Base-by-base conservation (phyloP, 2,797 vertebrate species). In the Pitangus sulphuratus region DNA sequence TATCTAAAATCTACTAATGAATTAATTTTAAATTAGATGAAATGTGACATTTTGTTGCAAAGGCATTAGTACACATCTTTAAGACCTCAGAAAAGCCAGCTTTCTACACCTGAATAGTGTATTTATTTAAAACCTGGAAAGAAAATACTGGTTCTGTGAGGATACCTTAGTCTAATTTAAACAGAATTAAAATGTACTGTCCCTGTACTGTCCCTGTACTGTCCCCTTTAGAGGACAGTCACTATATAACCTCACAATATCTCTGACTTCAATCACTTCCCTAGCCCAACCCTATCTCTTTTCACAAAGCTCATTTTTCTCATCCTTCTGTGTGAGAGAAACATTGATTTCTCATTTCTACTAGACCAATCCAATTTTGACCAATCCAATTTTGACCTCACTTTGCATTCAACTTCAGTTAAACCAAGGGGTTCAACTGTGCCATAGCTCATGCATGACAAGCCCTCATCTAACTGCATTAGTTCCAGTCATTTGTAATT, bases 101-200 rank as follows among this genome's bases (percentile, higher is more conserved):
- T 39, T 70, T 17, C 7, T 61, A 42, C 17, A 42, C 5, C 18
- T 26, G 18, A 65, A 15, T 26, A 64, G 5, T 31, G 1, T 40
- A 39, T 47, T 74, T 80, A 33, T 14, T 35, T 80, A 31, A 10
- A 87, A 69, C 4, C 51, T 0, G 1, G 0, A 35, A 93, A 62
- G 1, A 2, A 71, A 56, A 47, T 33, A 9, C 0, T 19, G 2
- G 1, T 48, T 64, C 16, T 31, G 1, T 44, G 22, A 53, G 6
- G 8, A 50, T 48, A 48, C 2, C 6, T 53, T 22, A n/a, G 7
- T 4, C 8, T 58, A 76, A 69, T 42, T 72, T 22, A 68, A 79
- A 39, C 25, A 37, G 44, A 83, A 62, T 22, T 66, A 77, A 69
- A 62, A 50, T 7, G 10, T 19, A 26, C 2, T 42, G 6, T 35